Evolutionary conservation across 2,888 invertebrate species (phyloP).

Genomic region (Euproctis similis): DNA sequence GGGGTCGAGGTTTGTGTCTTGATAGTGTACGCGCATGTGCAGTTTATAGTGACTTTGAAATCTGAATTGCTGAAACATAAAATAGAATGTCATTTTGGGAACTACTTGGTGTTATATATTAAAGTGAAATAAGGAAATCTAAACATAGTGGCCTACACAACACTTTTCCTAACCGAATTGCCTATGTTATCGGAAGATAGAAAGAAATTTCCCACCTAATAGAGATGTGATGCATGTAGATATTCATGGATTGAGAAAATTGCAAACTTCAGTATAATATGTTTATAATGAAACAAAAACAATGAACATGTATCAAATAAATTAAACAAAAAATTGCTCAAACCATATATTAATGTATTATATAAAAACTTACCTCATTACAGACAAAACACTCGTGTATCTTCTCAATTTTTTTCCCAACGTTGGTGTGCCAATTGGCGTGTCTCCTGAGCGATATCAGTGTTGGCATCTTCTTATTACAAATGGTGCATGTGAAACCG

Average conservation of each 20-base stretch:
- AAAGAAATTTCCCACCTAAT: too few species aligned
- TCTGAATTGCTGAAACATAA: conserved; percentile 50
- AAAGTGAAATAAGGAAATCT: neutral
- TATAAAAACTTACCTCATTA: conserved; percentile 44
- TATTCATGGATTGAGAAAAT: too few species aligned
- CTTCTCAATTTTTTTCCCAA: conserved; percentile 53
- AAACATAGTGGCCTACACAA: too few species aligned
- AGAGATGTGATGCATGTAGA: too few species aligned
- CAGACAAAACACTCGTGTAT: conserved; percentile 61
- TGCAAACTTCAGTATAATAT: too few species aligned
- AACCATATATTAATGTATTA: too few species aligned
- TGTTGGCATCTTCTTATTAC: conserved; percentile 60
- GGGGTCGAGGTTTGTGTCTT: conserved; percentile 56
- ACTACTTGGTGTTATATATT: too few species aligned
- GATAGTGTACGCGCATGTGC: conserved; percentile 65
- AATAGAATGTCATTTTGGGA: neutral
- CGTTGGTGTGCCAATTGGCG: conserved; percentile 63
- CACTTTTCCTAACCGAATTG: too few species aligned
- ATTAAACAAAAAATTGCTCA: too few species aligned
- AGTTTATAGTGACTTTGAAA: conserved; percentile 62
- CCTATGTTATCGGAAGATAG: too few species aligned
- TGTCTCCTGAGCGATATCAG: conserved; percentile 61
- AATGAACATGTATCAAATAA: too few species aligned
- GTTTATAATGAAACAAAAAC: too few species aligned
- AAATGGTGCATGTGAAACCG: conserved; percentile 64